Base-by-base conservation (phyloP, 2,888 invertebrate genomes). In the Zhuqinia jingwanae region DNA sequence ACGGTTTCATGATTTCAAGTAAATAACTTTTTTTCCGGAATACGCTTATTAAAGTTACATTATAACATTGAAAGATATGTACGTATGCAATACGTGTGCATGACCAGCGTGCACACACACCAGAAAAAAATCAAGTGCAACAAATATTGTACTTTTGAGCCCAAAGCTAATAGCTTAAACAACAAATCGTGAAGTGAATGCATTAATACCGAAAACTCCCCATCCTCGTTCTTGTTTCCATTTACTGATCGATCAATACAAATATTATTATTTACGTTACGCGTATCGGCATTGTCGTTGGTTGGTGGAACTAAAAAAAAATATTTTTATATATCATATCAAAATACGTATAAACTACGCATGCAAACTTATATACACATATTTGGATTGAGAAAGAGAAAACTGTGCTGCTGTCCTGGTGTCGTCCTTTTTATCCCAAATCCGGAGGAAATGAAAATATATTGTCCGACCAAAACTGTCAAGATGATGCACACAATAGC, bases 391-490 rank as follows among this genome's bases (percentile, higher is more conserved):
- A 17, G 17, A 36, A 2, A 65, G 20, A 65, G 30, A 70, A 73
- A 73, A 73, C 36, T 36, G n/a, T n/a, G 45, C 47, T 50, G 8
- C 3, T 73, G 70, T 50, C 70, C 42, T 25, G 47, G 47, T 73
- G 70, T 50, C 70, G 53, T 60, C 83, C 76, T 76, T 76, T 76
- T 83, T 58, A 73, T 83, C 83, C 75, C 60, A 83, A 83, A 83
- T 83, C 83, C 83, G 83, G 83, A 83, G 83, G 83, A 83, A 83
- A 83, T 83, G 83, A 83, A 83, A 83, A 83, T 83, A 83, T 83
- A 83, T 83, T 83, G 76, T 75, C 25, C 58, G 65, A 76, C 83
- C 63, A 76, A 83, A 83, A 50, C 83, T 83, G 83, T 83, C 83
- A 83, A 83, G 83, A 76, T 76, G 65, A 83, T 76, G 83, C 53